These are phyloP conservation scores for Leptinotarsa defecta DNA, from an alignment of 1,140 invertebrate genomes.

Conservation along the genomic window DNA sequence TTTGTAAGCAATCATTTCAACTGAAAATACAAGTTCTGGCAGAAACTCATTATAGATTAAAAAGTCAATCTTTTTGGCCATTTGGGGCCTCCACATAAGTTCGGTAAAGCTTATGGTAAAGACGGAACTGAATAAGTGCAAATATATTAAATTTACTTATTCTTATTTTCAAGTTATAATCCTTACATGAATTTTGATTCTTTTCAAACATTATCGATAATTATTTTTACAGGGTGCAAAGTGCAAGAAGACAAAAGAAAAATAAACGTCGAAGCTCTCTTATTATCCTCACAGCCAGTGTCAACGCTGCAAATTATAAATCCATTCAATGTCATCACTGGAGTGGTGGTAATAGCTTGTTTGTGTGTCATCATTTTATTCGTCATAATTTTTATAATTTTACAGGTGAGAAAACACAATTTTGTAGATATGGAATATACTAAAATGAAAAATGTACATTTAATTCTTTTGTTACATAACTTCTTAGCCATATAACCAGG, in stretches of 20 bases:
- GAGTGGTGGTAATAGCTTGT: constrained; percentile 68
- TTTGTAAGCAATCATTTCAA: too few species aligned
- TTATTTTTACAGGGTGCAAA: constrained; percentile 48
- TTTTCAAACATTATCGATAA: too few species aligned
- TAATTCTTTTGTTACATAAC: not conserved
- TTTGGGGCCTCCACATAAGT: too few species aligned
- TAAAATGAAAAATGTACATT: not conserved
- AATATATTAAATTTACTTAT: too few species aligned
- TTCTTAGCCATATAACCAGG: too few species aligned
- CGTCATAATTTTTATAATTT: constrained; percentile 67
- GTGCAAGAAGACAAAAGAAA: constrained; percentile 55
- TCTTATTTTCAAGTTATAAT: too few species aligned
- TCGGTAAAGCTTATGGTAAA: too few species aligned
- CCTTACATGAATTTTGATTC: too few species aligned
- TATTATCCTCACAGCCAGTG: constrained; percentile 53
- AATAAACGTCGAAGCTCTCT: constrained; percentile 53
- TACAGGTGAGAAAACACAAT: constrained; percentile 65
- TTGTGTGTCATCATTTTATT: constrained; percentile 69
- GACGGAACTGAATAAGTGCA: too few species aligned
- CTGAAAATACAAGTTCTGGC: too few species aligned
- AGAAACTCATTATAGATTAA: too few species aligned
- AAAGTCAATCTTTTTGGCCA: too few species aligned
- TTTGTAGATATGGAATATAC: not conserved
- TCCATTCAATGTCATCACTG: constrained; percentile 65
- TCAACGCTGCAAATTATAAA: constrained; percentile 57